Conservation (phyloP, 2,888 invertebrate species). For the Heteromurus nitidus region DNA sequence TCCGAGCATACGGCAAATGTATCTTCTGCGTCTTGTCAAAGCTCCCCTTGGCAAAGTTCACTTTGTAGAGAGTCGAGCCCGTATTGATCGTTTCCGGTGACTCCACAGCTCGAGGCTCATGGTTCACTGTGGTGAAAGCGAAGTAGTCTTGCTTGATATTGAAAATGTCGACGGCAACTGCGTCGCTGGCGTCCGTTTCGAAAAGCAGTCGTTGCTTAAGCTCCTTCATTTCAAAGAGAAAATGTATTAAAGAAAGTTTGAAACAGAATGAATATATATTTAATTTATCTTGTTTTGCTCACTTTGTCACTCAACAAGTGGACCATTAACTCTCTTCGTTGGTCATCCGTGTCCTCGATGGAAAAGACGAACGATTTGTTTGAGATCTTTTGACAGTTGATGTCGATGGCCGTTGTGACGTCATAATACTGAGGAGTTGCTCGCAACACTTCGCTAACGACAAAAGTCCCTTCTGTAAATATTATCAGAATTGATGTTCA, state of each 20-base stretch:
- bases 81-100: conserved; percentile 49
- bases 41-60: conserved; percentile 68
- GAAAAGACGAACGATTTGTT: conserved; percentile 49
- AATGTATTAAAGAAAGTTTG: no score
- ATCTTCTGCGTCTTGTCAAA: conserved; percentile 75
- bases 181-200: conserved; percentile 47
- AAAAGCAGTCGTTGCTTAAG: conserved; percentile 44
- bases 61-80: conserved; percentile 75
- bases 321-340: not conserved
- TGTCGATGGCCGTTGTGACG: conserved; percentile 24
- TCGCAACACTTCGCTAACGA: conserved; percentile 31
- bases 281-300: no score
- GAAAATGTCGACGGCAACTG: conserved; percentile 54
- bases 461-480: conserved; percentile 47
- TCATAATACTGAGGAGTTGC: conserved; percentile 51
- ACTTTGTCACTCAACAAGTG: conserved; percentile 35
- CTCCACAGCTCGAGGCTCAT: conserved; percentile 28
- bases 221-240: conserved; percentile 47
- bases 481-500: no score
- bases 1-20: conserved; percentile 74
- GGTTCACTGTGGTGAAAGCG: conserved; percentile 60
- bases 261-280: no score
- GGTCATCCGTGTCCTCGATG: conserved; percentile 44
- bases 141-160: conserved; percentile 56
- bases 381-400: conserved; percentile 28